Evolutionary conservation across 2,888 invertebrate genomes (phyloP), one percentile per base, ranked within the genome.

Genomic region (Pseudoips prasinana): DNA sequence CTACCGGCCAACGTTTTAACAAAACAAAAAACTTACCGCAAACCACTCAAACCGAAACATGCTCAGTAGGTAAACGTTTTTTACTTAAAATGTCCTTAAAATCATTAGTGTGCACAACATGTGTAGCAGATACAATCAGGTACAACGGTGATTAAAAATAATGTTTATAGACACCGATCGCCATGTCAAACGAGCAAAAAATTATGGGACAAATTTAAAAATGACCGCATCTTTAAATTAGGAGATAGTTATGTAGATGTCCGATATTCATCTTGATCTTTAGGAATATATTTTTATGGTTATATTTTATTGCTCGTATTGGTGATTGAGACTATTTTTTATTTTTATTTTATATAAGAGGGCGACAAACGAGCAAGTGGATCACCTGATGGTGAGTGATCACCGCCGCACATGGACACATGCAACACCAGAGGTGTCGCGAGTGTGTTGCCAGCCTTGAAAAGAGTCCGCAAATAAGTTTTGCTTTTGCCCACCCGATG

Each of bases 21-120:
- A 25, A 23, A 6, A 1, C 1, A 22, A 23, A 27, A 19, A 1
- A 19, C 27, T 47, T 50, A 45, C 40, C 45, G 36, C 10, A 24
- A 40, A 23, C 32, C 36, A 33, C 40, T 56, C 29, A 31, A 36
- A 30, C 25, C 14, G 36, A 28, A 46, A 36, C 39, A 39, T 22
- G 42, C 33, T 29, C 46, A 29, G 41, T 49, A 47, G 51, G 52
- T 56, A 56, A 46, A 37, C 8, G 28, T 44, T 56, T 57, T 77
- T 74, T 69, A 58, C 46, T 33, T n/a, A 34, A 39, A 37, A 54
- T 65, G 71, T 69, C 67, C 64, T 71, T 56, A 60, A 66, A 69
- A 68, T 81, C 76, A 84, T 83, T 84, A 81, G 77, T 58, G 65
- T 69, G 60, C 71, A 49, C 66, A 78, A 84, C 84, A 84, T 83